Base-by-base conservation (phyloP, 2,113 vertebrate species). In the Seriola quinqueradiata region DNA sequence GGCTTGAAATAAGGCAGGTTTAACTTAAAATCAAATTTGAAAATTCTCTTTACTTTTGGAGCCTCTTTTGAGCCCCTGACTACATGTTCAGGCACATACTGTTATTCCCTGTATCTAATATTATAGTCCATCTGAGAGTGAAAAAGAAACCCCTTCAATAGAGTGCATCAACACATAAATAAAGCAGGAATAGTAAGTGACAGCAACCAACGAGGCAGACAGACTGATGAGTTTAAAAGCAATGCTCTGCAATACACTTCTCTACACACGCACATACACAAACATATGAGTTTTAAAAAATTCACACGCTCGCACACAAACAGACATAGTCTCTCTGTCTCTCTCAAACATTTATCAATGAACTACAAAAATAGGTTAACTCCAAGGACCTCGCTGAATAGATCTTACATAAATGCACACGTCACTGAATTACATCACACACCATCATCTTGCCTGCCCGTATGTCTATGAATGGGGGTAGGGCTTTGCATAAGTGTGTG, bases 341-440 rank as follows among this genome's bases (percentile, higher is more conserved):
- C 68, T 59, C 73, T 82, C 16, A 75, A 79, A 81, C 63, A 86
- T 88, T 84, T 83, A 90, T 88, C 87, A 87, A 85, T 85, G 81
- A 89, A 88, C 44, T 84, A 73, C 58, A 85, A 91, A 85, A 88
- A 83, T 77, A 86, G 84, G 65, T 65, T 82, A 86, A 92, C 71
- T 88, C 69, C 77, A 86, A 92, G 61, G 81, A 85, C 86, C 76
- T 88, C 59, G 14, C 70, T 77, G 82, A 87, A 83, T 52, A 82
- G 75, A 84, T 78, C 86, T 93, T 94, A 92, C 89, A 92, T 92
- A 92, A 92, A 89, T 9, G 40, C 23, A 70, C 67, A 90, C 89
- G 87, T 93, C 91, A 93, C 86, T 67, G 76, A 71, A 89, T 92
- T 87, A 92, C 90, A 92, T 94, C 91, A 92, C 83, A 87, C 79